These are phyloP conservation scores for Butorides virescens DNA, from an alignment of 2,113 vertebrate species.

Conservation along the genomic window DNA sequence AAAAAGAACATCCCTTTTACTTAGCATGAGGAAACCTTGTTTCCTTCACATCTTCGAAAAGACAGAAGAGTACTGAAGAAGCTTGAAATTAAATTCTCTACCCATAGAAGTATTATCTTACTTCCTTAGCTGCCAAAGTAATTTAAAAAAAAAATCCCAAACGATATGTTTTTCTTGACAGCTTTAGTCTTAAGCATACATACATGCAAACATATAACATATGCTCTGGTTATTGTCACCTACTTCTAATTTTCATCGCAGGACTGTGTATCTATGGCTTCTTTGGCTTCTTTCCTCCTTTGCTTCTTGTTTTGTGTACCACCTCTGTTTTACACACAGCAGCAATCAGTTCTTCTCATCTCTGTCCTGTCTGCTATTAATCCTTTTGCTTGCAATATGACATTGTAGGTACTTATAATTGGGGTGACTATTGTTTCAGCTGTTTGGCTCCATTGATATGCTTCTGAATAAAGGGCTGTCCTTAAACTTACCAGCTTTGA, in stretches of 20 bases:
- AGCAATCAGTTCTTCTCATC: neutral
- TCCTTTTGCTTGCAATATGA: neutral
- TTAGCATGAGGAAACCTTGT: neutral
- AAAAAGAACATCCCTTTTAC: neutral
- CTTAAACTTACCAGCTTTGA: neutral
- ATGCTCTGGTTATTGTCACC: neutral
- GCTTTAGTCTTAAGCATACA: neutral
- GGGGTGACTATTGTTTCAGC: neutral
- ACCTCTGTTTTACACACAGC: neutral
- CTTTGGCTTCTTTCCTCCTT: neutral
- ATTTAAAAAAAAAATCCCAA: neutral
- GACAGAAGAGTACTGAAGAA: neutral
- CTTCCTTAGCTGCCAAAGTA: neutral
- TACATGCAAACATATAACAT: neutral
- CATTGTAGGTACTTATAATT: neutral
- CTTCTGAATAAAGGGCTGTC: neutral
- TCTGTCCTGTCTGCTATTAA: neutral
- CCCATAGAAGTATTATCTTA: neutral
- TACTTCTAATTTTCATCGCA: neutral
- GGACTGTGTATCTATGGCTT: neutral
- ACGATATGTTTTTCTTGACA: neutral
- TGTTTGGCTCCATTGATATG: neutral
- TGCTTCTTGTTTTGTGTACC: neutral
- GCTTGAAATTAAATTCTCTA: neutral
- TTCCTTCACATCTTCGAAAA: neutral